Base-by-base conservation (phyloP, 53 echinoderm and acorn worm species). In the Echinometra lucunter region DNA sequence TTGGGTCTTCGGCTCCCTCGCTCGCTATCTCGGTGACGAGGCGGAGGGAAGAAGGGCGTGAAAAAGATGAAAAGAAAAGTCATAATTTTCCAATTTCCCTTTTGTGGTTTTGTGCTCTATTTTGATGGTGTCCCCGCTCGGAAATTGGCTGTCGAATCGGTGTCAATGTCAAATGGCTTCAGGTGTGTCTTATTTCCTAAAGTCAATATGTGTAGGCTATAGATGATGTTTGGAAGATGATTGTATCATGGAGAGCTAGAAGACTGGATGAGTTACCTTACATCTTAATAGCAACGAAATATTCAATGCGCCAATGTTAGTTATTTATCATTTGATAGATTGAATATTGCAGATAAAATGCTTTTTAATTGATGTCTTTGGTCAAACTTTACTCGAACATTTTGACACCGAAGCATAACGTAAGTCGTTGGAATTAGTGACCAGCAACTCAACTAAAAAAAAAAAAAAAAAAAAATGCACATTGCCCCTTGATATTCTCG, bases 21-120 rank as follows among this genome's bases (percentile, higher is more conserved):
- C 19, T 60, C 34, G 89, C 44, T 53, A n/a, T n/a, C n/a, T n/a
- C n/a, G n/a, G n/a, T 89, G 89, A 38, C 89, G 89, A 89, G 89
- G 60, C 37, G 89, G 89, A 28, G n/a, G n/a, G n/a, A n/a, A n/a
- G 89, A 40, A 15, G 91, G 67, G 69, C 16, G 91, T 58, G 69
- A 44, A 91, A 91, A n/a, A 49, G 78, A 74, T 72, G 67, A 91
- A 67, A 91, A 67, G 69, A 67, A 92, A 92, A 92, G 78, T 92
- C 92, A 75, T 92, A 92, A 92, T 92, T 92, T 92, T 92, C 47
- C 92, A 92, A 92, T 92, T 92, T 92, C 53, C 92, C 74, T 75
- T 75, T 92, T 92, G 92, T 92, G 92, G 92, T 92, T 92, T 92
- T 75, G 25, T 91, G 56, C 35, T 75, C 78, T 92, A 92, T 92